A percentile compares a stretch with the other conserved stretches of the same genome.
Evolutionary conservation across 92 coral and sea anemone genomes (phyloP).

Genomic region (Micromussa lordhowensis): DNA sequence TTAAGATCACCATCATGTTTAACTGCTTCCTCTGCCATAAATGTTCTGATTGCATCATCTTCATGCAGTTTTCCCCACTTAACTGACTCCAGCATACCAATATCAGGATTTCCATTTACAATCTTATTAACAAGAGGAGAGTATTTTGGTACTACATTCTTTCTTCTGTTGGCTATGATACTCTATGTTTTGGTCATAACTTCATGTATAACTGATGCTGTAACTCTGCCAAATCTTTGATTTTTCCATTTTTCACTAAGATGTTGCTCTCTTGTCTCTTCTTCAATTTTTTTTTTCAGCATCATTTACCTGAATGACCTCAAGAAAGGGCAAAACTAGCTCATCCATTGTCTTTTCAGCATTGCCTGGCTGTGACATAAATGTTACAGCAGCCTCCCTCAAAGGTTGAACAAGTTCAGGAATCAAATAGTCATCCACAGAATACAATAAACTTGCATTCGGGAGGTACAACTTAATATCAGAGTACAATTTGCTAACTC

Average conservation of each 20-base stretch:
- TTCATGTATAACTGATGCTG: slow-evolving; percentile 35
- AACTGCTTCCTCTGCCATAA: slow-evolving; percentile 22
- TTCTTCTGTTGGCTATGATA: slow-evolving; percentile 28
- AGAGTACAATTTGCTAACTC: neutral
- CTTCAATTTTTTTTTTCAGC: slow-evolving; percentile 7
- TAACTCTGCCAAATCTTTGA: slow-evolving; percentile 49
- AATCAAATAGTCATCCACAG: slow-evolving; percentile 3
- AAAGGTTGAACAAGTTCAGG: slow-evolving; percentile 1
- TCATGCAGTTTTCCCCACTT: slow-evolving; percentile 61
- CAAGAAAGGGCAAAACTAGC: slow-evolving; percentile 11
- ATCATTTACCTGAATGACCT: slow-evolving; percentile 9
- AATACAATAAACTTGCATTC: neutral
- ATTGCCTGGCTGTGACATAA: neutral
- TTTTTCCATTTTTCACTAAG: slow-evolving; percentile 12
- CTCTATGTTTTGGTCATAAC: slow-evolving; percentile 38
- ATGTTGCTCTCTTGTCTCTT: slow-evolving; percentile 27
- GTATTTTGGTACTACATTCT: slow-evolving; percentile 11
- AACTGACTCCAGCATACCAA: slow-evolving; percentile 43
- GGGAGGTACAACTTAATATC: slow-evolving; percentile 7
- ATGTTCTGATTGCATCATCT: slow-evolving; percentile 34
- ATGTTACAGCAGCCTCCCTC: slow-evolving; percentile 8
- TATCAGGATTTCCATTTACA: slow-evolving; percentile 25
- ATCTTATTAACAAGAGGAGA: slow-evolving; percentile 50
- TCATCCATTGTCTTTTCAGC: slow-evolving; percentile 15
- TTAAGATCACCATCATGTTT: slow-evolving; percentile 33